Conservation (phyloP, 2,797 vertebrate species). For the Taeniopygia guttata region DNA sequence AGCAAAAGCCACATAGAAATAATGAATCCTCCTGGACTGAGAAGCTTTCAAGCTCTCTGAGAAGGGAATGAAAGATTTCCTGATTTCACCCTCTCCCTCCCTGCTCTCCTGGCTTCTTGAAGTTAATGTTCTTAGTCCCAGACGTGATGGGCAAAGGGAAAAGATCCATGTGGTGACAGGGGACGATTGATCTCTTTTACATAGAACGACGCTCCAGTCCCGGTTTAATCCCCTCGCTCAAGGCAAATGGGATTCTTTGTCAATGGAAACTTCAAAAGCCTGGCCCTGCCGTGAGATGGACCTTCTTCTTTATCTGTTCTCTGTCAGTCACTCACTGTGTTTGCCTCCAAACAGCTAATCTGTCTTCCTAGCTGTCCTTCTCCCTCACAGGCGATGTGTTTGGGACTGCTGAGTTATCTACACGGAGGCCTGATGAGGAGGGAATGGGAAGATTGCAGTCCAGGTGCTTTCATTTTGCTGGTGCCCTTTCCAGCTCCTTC, state of each 20-base stretch:
- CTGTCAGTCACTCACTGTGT: slow-evolving; percentile 56
- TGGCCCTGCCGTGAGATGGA: slow-evolving; percentile 36
- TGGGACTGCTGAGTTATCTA: slow-evolving; percentile 26
- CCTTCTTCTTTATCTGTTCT: slow-evolving; percentile 67
- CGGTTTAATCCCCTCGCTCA: slow-evolving; percentile 68
- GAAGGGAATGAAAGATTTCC: slow-evolving; percentile 62
- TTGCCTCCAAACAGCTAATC: slow-evolving; percentile 68
- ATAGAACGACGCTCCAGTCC: slow-evolving; percentile 54
- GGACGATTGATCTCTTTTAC: slow-evolving; percentile 71
- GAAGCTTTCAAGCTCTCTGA: slow-evolving; percentile 65
- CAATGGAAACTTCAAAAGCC: slow-evolving; percentile 70
- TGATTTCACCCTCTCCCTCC: slow-evolving; percentile 54
- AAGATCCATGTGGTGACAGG: slow-evolving; percentile 61
- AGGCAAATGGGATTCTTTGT: slow-evolving; percentile 75
- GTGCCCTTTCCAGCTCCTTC: slow-evolving; percentile 1
- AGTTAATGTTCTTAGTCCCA: slow-evolving; percentile 67
- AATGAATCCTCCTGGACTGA: slow-evolving; percentile 61
- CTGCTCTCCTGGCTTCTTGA: slow-evolving; percentile 61
- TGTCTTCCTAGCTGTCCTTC: slow-evolving; percentile 31
- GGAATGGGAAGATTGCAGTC: neutral
- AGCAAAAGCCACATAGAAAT: slow-evolving; percentile 61
- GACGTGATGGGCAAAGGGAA: slow-evolving; percentile 46
- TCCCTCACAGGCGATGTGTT: neutral
- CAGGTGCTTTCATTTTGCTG: neutral
- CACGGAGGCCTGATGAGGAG: neutral